A percentile compares a stretch with the other conserved stretches of the same genome.
Evolutionary conservation across 1,140 invertebrate genomes (phyloP).

Genomic region (Lanistes nyassanus): DNA sequence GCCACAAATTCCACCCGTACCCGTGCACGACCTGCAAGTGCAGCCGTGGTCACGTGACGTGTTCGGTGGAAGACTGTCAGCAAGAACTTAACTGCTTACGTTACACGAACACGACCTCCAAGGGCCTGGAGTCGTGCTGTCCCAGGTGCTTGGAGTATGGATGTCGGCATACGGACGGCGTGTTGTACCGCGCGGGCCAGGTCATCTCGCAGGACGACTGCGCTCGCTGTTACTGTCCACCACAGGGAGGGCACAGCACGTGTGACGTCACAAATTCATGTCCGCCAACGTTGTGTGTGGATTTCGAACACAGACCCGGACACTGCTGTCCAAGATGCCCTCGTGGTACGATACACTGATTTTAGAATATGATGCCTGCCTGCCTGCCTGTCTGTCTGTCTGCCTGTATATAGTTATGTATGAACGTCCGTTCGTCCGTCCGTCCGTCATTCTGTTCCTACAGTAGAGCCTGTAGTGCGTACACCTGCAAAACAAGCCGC

Average conservation of each 20-base stretch:
- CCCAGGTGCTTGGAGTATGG: slow-evolving; percentile 24
- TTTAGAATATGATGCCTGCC: too few relatives aligned
- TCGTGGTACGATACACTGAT: background rate
- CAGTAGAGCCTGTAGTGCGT: too few relatives aligned
- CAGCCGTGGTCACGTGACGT: slow-evolving; percentile 11
- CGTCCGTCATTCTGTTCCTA: too few relatives aligned
- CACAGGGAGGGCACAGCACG: slow-evolving; percentile 12
- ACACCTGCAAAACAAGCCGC: too few relatives aligned
- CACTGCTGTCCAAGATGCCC: slow-evolving; percentile 26
- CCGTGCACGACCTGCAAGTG: slow-evolving; percentile 24
- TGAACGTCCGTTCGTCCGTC: too few relatives aligned
- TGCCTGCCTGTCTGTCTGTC: too few relatives aligned
- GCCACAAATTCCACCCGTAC: slow-evolving; percentile 16
- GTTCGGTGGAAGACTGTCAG: slow-evolving; percentile 23
- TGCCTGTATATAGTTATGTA: too few relatives aligned
- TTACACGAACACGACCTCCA: slow-evolving; percentile 12
- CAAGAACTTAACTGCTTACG: slow-evolving; percentile 17
- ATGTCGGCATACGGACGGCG: slow-evolving; percentile 25
- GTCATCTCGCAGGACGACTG: slow-evolving; percentile 15
- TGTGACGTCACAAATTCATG: slow-evolving; percentile 27
- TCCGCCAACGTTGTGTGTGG: slow-evolving; percentile 11
- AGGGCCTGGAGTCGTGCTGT: slow-evolving; percentile 8
- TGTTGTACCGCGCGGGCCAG: slow-evolving; percentile 17
- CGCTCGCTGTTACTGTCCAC: slow-evolving; percentile 24
- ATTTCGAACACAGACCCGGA: slow-evolving; percentile 6